These are phyloP conservation scores for Stramonita haemastoma DNA, from an alignment of 2,888 invertebrate species.

Conservation along the genomic window DNA sequence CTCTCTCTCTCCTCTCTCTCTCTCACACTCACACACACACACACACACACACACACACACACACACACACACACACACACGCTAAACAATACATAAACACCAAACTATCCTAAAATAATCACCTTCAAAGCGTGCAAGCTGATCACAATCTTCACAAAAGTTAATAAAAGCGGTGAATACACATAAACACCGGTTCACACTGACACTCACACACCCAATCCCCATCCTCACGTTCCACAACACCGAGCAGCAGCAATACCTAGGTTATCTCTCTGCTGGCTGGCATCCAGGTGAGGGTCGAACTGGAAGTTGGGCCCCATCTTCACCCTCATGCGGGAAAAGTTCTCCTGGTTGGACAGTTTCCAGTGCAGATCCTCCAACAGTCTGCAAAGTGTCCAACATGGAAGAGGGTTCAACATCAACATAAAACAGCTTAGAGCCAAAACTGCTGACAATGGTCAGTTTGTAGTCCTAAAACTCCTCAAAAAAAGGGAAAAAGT, in stretches of 20 bases:
- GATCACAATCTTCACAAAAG: too few species aligned
- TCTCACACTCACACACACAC: conserved; percentile 14
- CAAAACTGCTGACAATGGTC: too few species aligned
- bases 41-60: not conserved
- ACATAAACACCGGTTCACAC: not conserved
- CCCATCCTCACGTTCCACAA: not conserved
- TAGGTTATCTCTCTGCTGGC: conserved; percentile 82
- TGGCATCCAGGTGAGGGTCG: conserved; percentile 82
- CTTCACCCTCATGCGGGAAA: conserved; percentile 83
- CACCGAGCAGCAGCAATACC: conserved; percentile 61
- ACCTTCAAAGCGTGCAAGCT: not conserved
- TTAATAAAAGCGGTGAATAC: not conserved
- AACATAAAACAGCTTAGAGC: too few species aligned
- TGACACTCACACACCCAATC: not conserved
- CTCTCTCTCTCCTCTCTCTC: not conserved
- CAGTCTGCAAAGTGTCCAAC: conserved; percentile 42
- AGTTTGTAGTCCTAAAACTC: too few species aligned
- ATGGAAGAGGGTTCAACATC: too few species aligned
- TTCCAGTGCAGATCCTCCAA: conserved; percentile 79
- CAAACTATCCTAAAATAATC: too few species aligned
- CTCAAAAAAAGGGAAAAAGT: too few species aligned
- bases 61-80: not conserved
- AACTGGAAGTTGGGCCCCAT: conserved; percentile 81
- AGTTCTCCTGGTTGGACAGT: conserved; percentile 82
- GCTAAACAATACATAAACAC: too few species aligned